Base-by-base conservation (phyloP, 1,140 invertebrate genomes). In the Drosophila nebulosa region DNA sequence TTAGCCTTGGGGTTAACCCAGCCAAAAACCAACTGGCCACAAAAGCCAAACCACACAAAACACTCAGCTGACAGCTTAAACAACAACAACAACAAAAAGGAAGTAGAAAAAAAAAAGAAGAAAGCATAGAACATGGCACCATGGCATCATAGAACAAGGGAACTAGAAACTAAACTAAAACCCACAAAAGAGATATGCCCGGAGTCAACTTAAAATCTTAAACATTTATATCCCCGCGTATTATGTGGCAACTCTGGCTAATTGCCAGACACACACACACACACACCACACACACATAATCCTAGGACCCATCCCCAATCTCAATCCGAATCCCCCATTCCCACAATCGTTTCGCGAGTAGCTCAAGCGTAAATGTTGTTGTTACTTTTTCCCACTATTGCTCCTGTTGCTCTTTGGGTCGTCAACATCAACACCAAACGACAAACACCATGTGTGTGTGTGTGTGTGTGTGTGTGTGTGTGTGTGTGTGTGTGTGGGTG, bases 171-270 rank as follows among this genome's bases (percentile, higher is more conserved):
- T 59, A 69, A 69, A 89, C 64, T 60, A 64, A 72, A 68, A 76
- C 63, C 36, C 53, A 46, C 65, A 62, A 58, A 64, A 70, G 70
- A 70, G 60, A 79, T 67, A 46, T 42, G 27, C 42, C 5, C 59
- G 12, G 30, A 66, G 67, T 56, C 77, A 89, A 89, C 86, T 90
- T 86, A 85, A 89, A 86, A 89, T 89, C 86, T 90, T 79, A 83
- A 86, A 86, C 88, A 90, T 90, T 90, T 90, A 90, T 88, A 90
- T 88, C 88, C 79, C 79, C 81, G 83, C 78, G 88, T 89, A 90
- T 90, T 90, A 89, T 84, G 88, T 90, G 86, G 83, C 88, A 90
- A 90, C 88, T 81, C 79, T 70, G 79, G 88, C 88, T 90, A 90
- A 90, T 90, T 90, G 88, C 88, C 74, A 62, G 55, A 68, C 51